Base-by-base conservation (phyloP, 2,113 vertebrate species). In the Rhinolophus sinicus region DNA sequence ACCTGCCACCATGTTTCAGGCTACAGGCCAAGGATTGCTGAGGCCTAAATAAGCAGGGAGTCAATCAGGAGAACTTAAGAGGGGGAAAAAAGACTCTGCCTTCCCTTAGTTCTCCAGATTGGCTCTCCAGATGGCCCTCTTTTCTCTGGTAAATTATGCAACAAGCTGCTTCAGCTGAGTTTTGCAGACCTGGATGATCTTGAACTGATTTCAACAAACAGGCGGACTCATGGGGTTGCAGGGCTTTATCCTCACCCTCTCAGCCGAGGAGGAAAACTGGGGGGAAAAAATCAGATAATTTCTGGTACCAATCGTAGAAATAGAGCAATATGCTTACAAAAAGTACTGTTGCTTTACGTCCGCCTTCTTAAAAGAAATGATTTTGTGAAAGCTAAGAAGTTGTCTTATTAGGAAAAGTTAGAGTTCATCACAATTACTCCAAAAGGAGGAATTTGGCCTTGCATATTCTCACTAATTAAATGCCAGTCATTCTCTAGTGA, bases 111-210 rank as follows among this genome's bases (percentile, higher is more conserved):
- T 96, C 97, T 96, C 96, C 97, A 97, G 95, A 97, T 97, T 97
- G 97, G 97, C 96, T 97, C 95, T 97, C 97, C 97, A 97, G 97
- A 98, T 98, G 97, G 97, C 95, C 96, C 94, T 97, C 96, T 97
- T 97, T 97, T 97, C 97, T 97, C 97, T 97, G 97, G 97, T 98
- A 97, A 97, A 98, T 98, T 97, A 97, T 97, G 97, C 97, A 98
- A 97, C 97, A 97, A 97, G 95, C 97, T 97, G 96, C 97, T 97
- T 98, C 95, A 97, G 91, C 97, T 75, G 97, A 97, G 95, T 96
- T 97, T 97, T 97, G 96, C 96, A 97, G 97, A 98, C 97, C 97
- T 97, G 96, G 95, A 97, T 98, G 97, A 98, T 98, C 97, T 98
- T 98, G 97, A 98, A 98, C 96, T 95, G 96, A 95, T 98, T 98